Conservation (phyloP, 2,113 vertebrate genomes). For the Lucifuga dentata region DNA sequence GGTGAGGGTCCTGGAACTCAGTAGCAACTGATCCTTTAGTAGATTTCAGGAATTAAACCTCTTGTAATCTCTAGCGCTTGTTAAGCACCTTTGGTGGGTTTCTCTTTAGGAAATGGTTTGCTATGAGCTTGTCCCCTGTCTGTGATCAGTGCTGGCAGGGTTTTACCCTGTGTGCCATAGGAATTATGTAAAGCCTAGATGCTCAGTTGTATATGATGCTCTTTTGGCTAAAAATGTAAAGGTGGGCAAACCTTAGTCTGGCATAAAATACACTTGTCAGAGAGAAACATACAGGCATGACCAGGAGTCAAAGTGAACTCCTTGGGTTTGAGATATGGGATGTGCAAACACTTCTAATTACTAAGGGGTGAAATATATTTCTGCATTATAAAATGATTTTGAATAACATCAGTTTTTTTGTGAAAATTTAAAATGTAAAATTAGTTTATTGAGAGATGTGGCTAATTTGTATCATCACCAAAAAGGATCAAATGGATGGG, state of each 20-base stretch:
- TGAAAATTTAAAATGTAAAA: conserved; percentile 74
- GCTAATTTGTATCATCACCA: conserved; percentile 62
- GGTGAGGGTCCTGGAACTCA: conserved; percentile 17
- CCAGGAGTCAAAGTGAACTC: conserved; percentile 71
- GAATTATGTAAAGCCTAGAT: conserved; percentile 48
- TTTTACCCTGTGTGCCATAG: conserved; percentile 27
- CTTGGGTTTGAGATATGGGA: conserved; percentile 68
- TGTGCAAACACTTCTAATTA: conserved; percentile 77
- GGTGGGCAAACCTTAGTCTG: conserved; percentile 7
- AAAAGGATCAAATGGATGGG: conserved; percentile 52
- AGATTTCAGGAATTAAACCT: conserved; percentile 44
- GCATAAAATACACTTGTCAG: conserved; percentile 12
- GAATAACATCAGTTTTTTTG: conserved; percentile 60
- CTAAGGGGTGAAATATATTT: conserved; percentile 50
- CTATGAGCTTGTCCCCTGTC: conserved; percentile 29
- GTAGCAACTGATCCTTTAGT: conserved; percentile 18
- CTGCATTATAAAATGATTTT: conserved; percentile 49
- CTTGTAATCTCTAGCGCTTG: conserved; percentile 45
- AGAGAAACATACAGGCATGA: conserved; percentile 41
- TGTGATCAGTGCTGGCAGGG: background rate
- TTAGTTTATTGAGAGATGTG: conserved; percentile 53
- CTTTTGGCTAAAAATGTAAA: conserved; percentile 31
- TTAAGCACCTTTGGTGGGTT: conserved; percentile 41
- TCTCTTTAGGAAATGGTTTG: conserved; percentile 28
- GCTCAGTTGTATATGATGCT: conserved; percentile 27